Percentiles rank a stretch among this genome's conserved stretches.
Conservation (phyloP, 2,113 vertebrate species). For the Pyxicephalus adspersus region DNA sequence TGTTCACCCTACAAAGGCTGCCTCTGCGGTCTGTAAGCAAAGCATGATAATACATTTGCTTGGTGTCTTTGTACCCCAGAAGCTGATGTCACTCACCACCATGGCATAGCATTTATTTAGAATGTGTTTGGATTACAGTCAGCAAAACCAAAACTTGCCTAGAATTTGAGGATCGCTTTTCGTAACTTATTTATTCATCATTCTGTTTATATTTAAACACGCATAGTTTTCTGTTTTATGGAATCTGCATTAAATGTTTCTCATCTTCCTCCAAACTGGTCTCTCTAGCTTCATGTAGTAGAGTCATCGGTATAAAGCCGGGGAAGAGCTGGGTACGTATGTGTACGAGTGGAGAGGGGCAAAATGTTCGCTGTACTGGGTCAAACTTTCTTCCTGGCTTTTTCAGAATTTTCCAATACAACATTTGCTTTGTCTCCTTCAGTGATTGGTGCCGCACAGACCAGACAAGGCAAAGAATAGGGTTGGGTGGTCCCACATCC, state of each 20-base stretch:
- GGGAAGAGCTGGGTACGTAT: too few species aligned
- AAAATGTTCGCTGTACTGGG: too few species aligned
- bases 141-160: neutral
- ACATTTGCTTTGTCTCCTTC: too few species aligned
- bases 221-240: slow-evolving; percentile 2
- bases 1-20: neutral
- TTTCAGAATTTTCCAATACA: too few species aligned
- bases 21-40: neutral
- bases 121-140: neutral
- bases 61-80: neutral
- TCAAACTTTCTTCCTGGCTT: too few species aligned
- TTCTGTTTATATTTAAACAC: slow-evolving; percentile 23
- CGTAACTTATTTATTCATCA: slow-evolving; percentile 26
- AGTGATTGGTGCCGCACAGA: too few species aligned
- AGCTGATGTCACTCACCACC: neutral
- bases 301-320: too few species aligned
- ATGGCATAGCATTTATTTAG: neutral
- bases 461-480: too few species aligned
- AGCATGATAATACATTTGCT: neutral
- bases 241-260: slow-evolving; percentile 42
- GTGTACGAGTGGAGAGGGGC: too few species aligned
- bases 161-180: slow-evolving; percentile 6
- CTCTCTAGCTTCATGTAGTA: slow-evolving; percentile 11
- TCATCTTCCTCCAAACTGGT: slow-evolving; percentile 20
- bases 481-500: too few species aligned